Base-by-base conservation (phyloP, 1,140 invertebrate species). In the Teleogryllus occipitalis region DNA sequence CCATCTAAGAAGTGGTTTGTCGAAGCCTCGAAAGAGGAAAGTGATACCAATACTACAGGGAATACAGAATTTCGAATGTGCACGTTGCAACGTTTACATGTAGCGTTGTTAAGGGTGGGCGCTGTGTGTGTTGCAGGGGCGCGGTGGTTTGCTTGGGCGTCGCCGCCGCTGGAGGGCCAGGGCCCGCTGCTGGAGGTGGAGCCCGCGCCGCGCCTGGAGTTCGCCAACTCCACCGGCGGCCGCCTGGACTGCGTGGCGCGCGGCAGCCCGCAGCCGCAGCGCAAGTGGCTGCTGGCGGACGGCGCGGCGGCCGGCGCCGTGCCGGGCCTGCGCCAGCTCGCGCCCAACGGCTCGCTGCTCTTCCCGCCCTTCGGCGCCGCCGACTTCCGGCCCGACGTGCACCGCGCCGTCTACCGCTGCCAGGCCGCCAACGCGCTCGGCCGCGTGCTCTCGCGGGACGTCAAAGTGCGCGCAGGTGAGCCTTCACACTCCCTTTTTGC, bases 381-480 rank as follows among this genome's bases (percentile, higher is more conserved):
- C 72, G 82, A 84, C 72, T 89, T 87, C 80, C 81, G 84, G 21
- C 85, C 87, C 8, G 85, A 86, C 78, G 85, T 89, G 8, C 89
- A 89, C 82, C 85, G 85, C 12, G 83, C 86, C 75, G 83, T 82
- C 4, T 89, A 89, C 83, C 83, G 86, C 54, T 89, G 88, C 82
- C 81, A 86, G 8, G 88, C 87, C 14, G 82, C 83, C 22, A 88
- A 88, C 82, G 81, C 80, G 8, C 83, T 85, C 7, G 88, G 81
- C 0, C 39, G 78, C 7, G 81, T 78, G 7, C 79, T 81, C 7
- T 80, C 92, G 81, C 85, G 92, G 78, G 91, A 92, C 82, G 90
- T 93, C 85, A 87, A 90, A 48, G 88, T 93, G 39, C 89, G 88
- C 85, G 90, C 90, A 84, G 91, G 91, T 89, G 85, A 85, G 86